These are phyloP conservation scores for Rambutsinella grinnellia DNA, from an alignment of 2,888 invertebrate species.

Conservation along the genomic window DNA sequence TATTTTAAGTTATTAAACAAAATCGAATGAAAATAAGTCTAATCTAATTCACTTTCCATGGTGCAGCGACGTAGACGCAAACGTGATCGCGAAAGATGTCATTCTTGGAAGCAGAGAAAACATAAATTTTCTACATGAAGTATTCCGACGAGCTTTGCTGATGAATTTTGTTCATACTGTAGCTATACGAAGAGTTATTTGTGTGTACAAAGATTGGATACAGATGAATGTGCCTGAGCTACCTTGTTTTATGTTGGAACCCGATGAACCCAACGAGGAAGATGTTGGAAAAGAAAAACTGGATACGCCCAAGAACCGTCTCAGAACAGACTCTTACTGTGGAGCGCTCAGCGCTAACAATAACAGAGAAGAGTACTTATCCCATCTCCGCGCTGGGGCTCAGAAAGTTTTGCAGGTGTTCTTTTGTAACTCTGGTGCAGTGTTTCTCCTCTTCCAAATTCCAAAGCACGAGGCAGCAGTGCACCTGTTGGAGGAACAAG, in stretches of 20 bases:
- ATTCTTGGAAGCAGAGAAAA: conserved; percentile 89
- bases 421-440: conserved; percentile 95
- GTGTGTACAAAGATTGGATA: conserved; percentile 96
- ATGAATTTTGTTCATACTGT: conserved; percentile 89
- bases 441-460: conserved; percentile 81
- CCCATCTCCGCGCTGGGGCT: conserved; percentile 82
- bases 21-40: too few species aligned
- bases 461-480: conserved; percentile 63
- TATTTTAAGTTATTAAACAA: too few species aligned
- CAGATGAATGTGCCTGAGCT: conserved; percentile 84
- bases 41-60: background rate
- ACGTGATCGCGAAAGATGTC: conserved; percentile 75
- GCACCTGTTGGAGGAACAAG: conserved; percentile 86
- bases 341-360: conserved; percentile 61
- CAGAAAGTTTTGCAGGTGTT: conserved; percentile 88
- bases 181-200: conserved; percentile 89
- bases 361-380: conserved; percentile 75
- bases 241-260: conserved; percentile 82
- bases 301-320: conserved; percentile 53
- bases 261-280: conserved; percentile 68
- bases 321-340: conserved; percentile 60
- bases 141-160: conserved; percentile 92
- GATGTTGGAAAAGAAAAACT: conserved; percentile 40
- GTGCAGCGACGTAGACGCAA: conserved; percentile 63
- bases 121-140: conserved; percentile 94